A percentile compares a stretch with the other conserved stretches of the same genome.
Conservation (phyloP, 2,797 vertebrate species). For the Enteromius viviparus region DNA sequence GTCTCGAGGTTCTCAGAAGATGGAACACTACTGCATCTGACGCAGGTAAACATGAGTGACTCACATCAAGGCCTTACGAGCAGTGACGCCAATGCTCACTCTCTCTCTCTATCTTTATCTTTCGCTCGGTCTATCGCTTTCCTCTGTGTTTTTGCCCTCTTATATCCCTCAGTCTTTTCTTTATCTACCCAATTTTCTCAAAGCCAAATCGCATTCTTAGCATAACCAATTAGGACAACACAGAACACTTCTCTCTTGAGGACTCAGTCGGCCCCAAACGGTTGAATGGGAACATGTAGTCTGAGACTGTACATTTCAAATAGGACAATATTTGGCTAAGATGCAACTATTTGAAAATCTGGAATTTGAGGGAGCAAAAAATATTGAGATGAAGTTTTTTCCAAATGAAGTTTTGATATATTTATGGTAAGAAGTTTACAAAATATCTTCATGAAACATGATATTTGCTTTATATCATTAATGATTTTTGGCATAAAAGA, state of each 20-base stretch:
- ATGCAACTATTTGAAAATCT: too few relatives aligned
- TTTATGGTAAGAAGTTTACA: too few relatives aligned
- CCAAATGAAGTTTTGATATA: too few relatives aligned
- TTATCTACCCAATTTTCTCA: conserved; percentile 17
- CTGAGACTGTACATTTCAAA: not conserved
- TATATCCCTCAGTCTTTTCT: not conserved
- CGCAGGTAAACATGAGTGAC: conserved; percentile 55
- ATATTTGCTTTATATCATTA: too few relatives aligned
- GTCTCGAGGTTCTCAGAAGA: conserved; percentile 18
- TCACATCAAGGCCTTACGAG: conserved; percentile 41
- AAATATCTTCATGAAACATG: too few relatives aligned
- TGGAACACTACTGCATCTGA: conserved; percentile 23
- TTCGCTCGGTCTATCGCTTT: not conserved
- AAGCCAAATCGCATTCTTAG: conserved; percentile 6
- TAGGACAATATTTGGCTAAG: too few relatives aligned
- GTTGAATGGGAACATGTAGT: conserved; percentile 3
- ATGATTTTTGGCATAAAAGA: too few relatives aligned
- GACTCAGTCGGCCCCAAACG: not conserved
- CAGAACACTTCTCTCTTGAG: conserved; percentile 12
- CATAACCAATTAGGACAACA: not conserved
- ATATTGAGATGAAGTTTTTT: too few relatives aligned
- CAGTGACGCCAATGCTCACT: conserved; percentile 39
- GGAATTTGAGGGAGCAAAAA: too few relatives aligned
- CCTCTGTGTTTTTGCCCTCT: conserved; percentile 3
- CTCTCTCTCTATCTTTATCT: conserved; percentile 4